Evolutionary conservation across 2,888 invertebrate genomes (phyloP), one percentile per base, ranked within the genome.

Genomic region (Papilio gigon): DNA sequence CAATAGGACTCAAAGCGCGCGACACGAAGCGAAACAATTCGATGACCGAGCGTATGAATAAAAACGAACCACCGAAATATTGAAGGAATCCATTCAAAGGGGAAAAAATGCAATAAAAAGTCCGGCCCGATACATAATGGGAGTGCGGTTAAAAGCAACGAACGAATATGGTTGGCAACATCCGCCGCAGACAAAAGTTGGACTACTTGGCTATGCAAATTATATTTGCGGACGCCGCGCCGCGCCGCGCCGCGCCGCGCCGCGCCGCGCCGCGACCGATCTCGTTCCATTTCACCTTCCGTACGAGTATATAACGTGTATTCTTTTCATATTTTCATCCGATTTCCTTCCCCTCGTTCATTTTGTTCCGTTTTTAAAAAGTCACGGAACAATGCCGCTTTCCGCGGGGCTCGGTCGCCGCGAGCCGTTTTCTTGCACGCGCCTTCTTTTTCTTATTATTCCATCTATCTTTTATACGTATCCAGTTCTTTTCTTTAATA

Each of bases 201-300:
- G 88, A 84, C 90, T 91, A 92, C 90, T 92, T 92, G 92, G 82
- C 90, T 92, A 92, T 92, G 92, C 92, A 92, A 92, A 92, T 92
- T 92, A 92, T 92, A 92, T 92, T 92, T 92, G 92, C 92, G 86
- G 92, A 92, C 92, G 87, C 87, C 47, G 22, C 86, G 87, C 87
- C 85, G 84, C 86, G 86, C 82, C 83, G 86, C 85, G 88, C n/a
- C n/a, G n/a, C n/a, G n/a, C n/a, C n/a, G n/a, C 92, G 87, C 87
- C 47, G 22, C 86, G 87, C 87, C 85, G 84, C 86, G 86, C 82
- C 83, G 86, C 85, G 88, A 86, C 87, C 89, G 90, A 91, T 91
- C 90, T 88, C 86, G 83, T 90, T 91, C 84, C 92, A 87, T 92
- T 92, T 90, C 90, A 88, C 89, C 89, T 88, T 87, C 83, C 85